Base-by-base conservation (phyloP, 64 coral and sea anemone species). In the Montipora efflorescens region DNA sequence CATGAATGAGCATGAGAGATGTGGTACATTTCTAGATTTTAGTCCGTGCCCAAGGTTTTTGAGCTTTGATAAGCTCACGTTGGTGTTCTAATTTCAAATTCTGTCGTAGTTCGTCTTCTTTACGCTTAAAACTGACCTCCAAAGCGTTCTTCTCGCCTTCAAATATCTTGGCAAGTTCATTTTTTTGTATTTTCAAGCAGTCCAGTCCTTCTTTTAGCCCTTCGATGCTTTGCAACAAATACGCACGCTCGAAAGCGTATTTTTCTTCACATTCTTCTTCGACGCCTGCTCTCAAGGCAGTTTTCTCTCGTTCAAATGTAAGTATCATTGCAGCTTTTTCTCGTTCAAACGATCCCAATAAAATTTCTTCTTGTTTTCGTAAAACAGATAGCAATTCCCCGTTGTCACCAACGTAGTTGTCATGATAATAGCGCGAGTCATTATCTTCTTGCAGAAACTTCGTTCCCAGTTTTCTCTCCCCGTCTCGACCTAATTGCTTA, bases 81-180 rank as follows among this genome's bases (percentile, higher is more conserved):
- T 95, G 88, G 28, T 87, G 73, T 12, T 95, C 61, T 9, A 70
- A 47, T 55, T 74, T 87, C 62, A 91, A 21, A 48, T 95, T 85
- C 23, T 69, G 23, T 58, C 90, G 82, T 19, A 95, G 55, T 86
- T 91, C 55, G 11, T 95, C 75, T 48, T 95, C 93, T 52, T 95
- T 90, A 53, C 81, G 22, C 22, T 68, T 70, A 49, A 84, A 90
- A 9, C 76, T 79, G n/a, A 95, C 48, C n/a, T 91, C 79, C 13
- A 95, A 25, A 1, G 93, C 93, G 43, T 95, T 95, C 22, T 77
- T 90, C 48, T 95, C 93, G 5, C 93, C 93, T 36, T 91, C 79
- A 67, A 95, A 95, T 90, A 95, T 95, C 70, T 95, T 95, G 12
- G 87, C 93, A 18, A 95, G 89, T 78, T 95, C 93, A 87, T 78